Percentiles rank a stretch among this genome's conserved stretches.
Evolutionary conservation across 2,113 vertebrate genomes (phyloP).

Genomic region (Loxodonta africana): DNA sequence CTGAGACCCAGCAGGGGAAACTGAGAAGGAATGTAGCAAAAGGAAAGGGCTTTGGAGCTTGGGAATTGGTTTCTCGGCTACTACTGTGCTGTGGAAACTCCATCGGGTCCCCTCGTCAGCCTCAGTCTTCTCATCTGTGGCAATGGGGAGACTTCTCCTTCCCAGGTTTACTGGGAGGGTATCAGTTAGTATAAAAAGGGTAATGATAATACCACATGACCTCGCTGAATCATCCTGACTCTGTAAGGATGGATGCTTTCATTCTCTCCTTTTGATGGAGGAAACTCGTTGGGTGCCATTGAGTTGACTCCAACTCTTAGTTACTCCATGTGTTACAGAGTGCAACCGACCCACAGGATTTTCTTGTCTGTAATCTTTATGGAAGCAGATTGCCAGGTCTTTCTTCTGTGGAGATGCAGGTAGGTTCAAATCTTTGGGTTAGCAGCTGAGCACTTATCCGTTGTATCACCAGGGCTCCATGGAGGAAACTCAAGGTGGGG

Average conservation of each 20-base stretch:
- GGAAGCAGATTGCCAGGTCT: background rate
- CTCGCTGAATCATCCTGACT: background rate
- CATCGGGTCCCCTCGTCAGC: background rate
- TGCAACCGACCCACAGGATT: no score
- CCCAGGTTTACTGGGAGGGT: background rate
- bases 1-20: background rate
- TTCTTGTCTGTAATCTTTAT: background rate
- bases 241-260: rapidly evolving
- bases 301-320: background rate
- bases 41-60: background rate
- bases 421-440: background rate
- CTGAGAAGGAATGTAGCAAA: background rate
- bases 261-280: background rate
- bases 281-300: no score
- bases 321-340: no score
- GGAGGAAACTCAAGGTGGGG: background rate
- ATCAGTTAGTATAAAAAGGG: background rate
- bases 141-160: background rate
- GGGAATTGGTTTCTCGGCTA: background rate
- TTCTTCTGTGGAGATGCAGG: background rate
- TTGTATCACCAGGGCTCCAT: background rate
- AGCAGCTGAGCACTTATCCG: background rate
- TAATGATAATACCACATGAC: background rate
- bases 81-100: background rate
- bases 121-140: background rate